phyloP scores from a whole-genome alignment of 2,113 vertebrate genomes.

The Thalassoma bifasciatum region DNA sequence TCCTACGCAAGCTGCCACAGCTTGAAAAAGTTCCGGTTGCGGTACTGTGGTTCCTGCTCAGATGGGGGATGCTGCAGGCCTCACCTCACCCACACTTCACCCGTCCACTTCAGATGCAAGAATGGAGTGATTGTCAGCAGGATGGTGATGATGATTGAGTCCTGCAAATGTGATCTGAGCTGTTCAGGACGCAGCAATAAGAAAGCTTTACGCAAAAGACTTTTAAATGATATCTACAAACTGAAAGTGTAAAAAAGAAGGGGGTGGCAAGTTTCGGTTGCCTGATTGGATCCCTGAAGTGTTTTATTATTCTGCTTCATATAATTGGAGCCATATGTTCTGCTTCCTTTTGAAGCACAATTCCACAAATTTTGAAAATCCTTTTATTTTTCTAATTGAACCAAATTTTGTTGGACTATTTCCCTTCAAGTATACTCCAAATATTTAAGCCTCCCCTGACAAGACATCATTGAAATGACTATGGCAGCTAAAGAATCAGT shows the following conservation, averaged over 20 bases:
- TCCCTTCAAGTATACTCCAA: conserved; percentile 7
- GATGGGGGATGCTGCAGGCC: conserved; percentile 91
- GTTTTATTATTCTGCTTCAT: conserved; percentile 85
- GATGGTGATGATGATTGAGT: conserved; percentile 93
- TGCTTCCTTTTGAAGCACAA: conserved; percentile 93
- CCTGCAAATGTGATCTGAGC: conserved; percentile 89
- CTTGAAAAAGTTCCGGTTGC: conserved; percentile 89
- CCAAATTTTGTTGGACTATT: conserved; percentile 10
- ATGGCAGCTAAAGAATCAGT: conserved; percentile 87
- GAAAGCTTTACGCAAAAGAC: conserved; percentile 83
- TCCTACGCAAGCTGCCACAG: conserved; percentile 89
- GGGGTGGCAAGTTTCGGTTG: background rate
- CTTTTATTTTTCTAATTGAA: conserved; percentile 19
- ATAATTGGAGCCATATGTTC: conserved; percentile 89
- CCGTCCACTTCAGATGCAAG: conserved; percentile 88
- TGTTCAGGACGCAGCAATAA: conserved; percentile 81
- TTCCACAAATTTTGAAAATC: conserved; percentile 62
- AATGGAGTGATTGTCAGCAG: conserved; percentile 88
- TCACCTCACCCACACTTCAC: conserved; percentile 88
- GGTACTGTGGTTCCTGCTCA: conserved; percentile 90
- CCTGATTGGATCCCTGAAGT: conserved; percentile 1
- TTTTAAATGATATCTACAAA: conserved; percentile 89
- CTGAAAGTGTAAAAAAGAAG: conserved; percentile 9
- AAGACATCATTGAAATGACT: conserved; percentile 79
- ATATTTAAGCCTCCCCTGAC: conserved; percentile 39